Evolutionary conservation across 2,113 vertebrate genomes (phyloP).

Genomic region (Apodemus sylvaticus): DNA sequence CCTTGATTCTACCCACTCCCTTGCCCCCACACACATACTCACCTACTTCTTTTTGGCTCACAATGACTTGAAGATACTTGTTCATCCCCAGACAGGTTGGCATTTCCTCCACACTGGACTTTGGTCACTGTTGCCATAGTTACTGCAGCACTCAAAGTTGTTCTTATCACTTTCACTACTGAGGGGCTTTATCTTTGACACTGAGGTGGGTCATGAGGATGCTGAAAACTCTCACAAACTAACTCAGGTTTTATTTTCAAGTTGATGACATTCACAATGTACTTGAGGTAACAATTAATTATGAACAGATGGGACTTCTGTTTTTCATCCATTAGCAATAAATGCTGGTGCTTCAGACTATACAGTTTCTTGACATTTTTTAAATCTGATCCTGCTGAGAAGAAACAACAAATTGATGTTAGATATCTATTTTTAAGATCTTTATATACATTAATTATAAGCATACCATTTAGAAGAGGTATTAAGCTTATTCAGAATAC

Average conservation of each 20-base stretch:
- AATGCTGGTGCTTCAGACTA: not conserved
- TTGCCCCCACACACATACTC: not conserved
- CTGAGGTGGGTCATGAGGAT: too few relatives aligned
- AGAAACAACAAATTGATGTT: not conserved
- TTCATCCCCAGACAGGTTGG: not conserved
- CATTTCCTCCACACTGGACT: not conserved
- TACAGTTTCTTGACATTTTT: not conserved
- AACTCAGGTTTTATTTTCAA: not conserved
- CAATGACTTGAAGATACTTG: not conserved
- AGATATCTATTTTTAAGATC: not conserved
- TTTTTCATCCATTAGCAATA: not conserved
- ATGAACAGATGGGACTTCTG: not conserved
- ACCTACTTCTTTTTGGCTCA: not conserved
- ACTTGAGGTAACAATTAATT: not conserved
- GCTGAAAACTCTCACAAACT: not conserved
- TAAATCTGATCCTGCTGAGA: not conserved
- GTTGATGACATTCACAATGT: not conserved
- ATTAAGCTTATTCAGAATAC: not conserved
- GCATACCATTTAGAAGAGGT: not conserved
- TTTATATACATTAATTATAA: not conserved
- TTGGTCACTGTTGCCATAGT: not conserved
- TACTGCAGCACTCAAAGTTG: not conserved
- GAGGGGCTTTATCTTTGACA: not conserved
- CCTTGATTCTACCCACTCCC: not conserved
- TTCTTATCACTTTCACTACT: not conserved